A percentile compares a stretch with the other conserved stretches of the same genome.
Evolutionary conservation across 2,797 vertebrate genomes (phyloP).

Genomic region (Poeciliopsis gracilis): DNA sequence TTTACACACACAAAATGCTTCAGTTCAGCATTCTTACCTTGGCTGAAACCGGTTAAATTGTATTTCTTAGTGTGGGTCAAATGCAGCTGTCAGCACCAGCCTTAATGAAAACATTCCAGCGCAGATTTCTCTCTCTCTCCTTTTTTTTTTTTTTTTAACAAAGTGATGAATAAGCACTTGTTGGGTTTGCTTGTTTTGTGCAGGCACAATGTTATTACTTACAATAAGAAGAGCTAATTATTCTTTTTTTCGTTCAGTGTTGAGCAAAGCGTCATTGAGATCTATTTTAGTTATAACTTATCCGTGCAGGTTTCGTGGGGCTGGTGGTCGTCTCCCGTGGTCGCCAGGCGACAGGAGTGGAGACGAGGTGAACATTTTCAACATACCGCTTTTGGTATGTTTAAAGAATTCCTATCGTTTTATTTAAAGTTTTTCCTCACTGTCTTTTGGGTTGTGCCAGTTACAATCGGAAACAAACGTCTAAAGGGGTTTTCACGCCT

Average conservation of each 20-base stretch:
- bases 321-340: background rate
- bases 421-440: background rate
- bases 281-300: background rate
- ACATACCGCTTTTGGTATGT: background rate
- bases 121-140: constrained; percentile 10
- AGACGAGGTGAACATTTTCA: background rate
- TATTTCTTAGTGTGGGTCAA: constrained; percentile 16
- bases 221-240: background rate
- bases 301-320: background rate
- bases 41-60: constrained; percentile 8
- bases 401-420: background rate
- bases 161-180: constrained; percentile 32
- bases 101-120: constrained; percentile 32
- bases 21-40: constrained; percentile 16
- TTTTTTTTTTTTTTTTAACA: constrained; percentile 5
- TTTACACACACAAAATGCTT: constrained; percentile 30
- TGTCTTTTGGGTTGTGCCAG: background rate
- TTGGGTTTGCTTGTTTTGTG: constrained; percentile 8
- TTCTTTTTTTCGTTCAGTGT: background rate
- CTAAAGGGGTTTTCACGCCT: background rate
- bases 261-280: background rate
- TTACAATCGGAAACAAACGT: background rate
- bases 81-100: constrained; percentile 38
- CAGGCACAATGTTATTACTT: constrained; percentile 4
- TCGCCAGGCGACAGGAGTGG: background rate